A percentile compares a stretch with the other conserved stretches of the same genome.
Conservation (phyloP, 2,113 vertebrate species). For the Callipepla californica region DNA sequence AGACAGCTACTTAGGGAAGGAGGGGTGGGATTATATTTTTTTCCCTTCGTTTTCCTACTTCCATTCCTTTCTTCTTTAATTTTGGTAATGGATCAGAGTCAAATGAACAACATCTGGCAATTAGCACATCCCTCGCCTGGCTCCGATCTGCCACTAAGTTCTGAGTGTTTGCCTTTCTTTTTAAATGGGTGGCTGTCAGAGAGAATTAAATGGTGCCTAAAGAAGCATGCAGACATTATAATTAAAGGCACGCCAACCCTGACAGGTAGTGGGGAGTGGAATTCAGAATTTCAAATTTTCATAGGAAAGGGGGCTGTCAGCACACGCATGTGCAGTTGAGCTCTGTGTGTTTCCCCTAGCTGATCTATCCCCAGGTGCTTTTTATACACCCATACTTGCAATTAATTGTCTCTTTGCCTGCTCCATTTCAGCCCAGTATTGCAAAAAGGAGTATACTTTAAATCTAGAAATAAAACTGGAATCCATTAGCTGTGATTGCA, state of each 20-base stretch:
- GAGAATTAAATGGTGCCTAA: conserved; percentile 76
- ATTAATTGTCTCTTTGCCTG: conserved; percentile 63
- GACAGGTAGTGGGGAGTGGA: conserved; percentile 71
- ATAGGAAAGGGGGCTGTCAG: background rate
- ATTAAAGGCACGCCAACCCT: conserved; percentile 80
- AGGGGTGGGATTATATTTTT: background rate
- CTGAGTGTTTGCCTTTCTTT: conserved; percentile 80
- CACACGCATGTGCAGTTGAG: background rate
- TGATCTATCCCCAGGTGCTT: conserved; percentile 53
- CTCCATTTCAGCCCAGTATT: conserved; percentile 32
- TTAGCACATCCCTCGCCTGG: conserved; percentile 72
- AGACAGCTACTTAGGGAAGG: conserved; percentile 59
- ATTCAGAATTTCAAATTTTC: conserved; percentile 53
- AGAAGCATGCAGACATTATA: conserved; percentile 74
- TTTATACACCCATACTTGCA: conserved; percentile 45
- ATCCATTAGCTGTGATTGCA: conserved; percentile 50
- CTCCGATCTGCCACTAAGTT: conserved; percentile 75
- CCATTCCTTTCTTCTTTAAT: conserved; percentile 36
- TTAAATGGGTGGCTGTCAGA: conserved; percentile 80
- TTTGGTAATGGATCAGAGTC: conserved; percentile 71
- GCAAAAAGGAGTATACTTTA: background rate
- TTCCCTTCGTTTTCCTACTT: background rate
- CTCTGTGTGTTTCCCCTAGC: conserved; percentile 2
- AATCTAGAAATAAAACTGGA: conserved; percentile 44
- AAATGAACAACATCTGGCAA: conserved; percentile 78